Percentiles rank a stretch among this genome's conserved stretches.
phyloP scores from a whole-genome alignment of 1,140 invertebrate genomes.

The Idris sp. region DNA sequence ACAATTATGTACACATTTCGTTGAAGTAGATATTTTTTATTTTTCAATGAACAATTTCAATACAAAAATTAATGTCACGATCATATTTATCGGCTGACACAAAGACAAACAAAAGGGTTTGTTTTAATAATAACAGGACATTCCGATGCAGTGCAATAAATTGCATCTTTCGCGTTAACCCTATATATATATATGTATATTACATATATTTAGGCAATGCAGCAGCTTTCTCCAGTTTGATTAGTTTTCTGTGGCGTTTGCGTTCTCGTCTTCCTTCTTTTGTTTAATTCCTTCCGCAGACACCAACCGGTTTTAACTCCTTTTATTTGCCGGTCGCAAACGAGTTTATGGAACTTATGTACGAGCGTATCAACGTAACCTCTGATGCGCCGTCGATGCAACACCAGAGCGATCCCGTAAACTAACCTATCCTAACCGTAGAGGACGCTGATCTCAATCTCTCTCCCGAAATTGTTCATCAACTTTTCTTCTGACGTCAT shows the following conservation, averaged over 20 bases:
- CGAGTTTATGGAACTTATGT: slow-evolving; percentile 41
- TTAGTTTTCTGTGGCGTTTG: slow-evolving; percentile 27
- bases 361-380: slow-evolving; percentile 37
- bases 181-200: too few relatives aligned
- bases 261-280: slow-evolving; percentile 50
- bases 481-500: not conserved
- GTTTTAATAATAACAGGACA: too few relatives aligned
- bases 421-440: slow-evolving; percentile 58
- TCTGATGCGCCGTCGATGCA: slow-evolving; percentile 29
- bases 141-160: slow-evolving; percentile 11
- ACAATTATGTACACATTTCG: too few relatives aligned
- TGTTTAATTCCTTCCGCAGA: slow-evolving; percentile 51
- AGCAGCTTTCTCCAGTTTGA: slow-evolving; percentile 42
- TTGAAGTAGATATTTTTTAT: too few relatives aligned
- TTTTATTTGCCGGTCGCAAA: slow-evolving; percentile 30
- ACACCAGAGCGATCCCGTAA: slow-evolving; percentile 9
- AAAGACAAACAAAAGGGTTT: too few relatives aligned
- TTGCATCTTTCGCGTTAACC: slow-evolving; percentile 23
- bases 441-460: too few relatives aligned
- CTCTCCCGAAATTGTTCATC: slow-evolving; percentile 2
- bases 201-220: slow-evolving; percentile 50
- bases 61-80: too few relatives aligned
- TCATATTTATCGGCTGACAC: too few relatives aligned
- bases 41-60: too few relatives aligned
- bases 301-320: slow-evolving; percentile 45